phyloP scores from a whole-genome alignment of 2,113 vertebrate genomes.

The Verasper variegatus region DNA sequence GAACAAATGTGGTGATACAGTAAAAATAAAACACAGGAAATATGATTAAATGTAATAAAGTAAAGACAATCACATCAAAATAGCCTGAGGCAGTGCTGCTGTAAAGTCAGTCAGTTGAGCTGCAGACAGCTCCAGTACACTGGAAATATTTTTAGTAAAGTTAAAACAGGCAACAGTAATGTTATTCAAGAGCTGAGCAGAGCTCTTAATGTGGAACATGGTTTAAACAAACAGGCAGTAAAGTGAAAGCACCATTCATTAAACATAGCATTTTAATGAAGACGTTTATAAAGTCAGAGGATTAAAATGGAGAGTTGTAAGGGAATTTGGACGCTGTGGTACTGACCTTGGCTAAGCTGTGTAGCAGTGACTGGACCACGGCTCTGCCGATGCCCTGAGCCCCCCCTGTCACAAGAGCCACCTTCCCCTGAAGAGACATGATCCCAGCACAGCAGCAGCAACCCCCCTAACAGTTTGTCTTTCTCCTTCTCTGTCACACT shows the following conservation, averaged over 20 bases:
- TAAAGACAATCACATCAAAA: background rate
- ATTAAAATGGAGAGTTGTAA: background rate
- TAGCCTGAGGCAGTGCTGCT: background rate
- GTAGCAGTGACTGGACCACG: constrained; percentile 86
- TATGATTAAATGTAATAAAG: background rate
- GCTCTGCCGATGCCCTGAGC: constrained; percentile 96
- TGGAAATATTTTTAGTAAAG: background rate
- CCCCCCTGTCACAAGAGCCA: constrained; percentile 95
- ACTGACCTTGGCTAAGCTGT: constrained; percentile 89
- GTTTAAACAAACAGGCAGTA: background rate
- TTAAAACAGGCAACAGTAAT: background rate
- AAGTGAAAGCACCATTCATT: background rate
- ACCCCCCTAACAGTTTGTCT: background rate
- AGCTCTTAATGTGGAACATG: no score
- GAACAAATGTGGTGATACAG: background rate
- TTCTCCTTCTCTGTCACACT: constrained; percentile 8
- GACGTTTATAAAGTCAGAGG: background rate
- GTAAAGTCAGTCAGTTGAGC: background rate
- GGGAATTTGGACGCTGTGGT: background rate
- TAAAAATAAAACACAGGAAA: background rate
- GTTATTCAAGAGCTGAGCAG: background rate
- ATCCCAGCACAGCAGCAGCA: constrained; percentile 13
- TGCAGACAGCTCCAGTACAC: background rate
- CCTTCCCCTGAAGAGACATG: constrained; percentile 92
- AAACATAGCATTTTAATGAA: background rate